phyloP scores from a whole-genome alignment of 2,888 invertebrate species.

The Tryphoninae sp. region DNA sequence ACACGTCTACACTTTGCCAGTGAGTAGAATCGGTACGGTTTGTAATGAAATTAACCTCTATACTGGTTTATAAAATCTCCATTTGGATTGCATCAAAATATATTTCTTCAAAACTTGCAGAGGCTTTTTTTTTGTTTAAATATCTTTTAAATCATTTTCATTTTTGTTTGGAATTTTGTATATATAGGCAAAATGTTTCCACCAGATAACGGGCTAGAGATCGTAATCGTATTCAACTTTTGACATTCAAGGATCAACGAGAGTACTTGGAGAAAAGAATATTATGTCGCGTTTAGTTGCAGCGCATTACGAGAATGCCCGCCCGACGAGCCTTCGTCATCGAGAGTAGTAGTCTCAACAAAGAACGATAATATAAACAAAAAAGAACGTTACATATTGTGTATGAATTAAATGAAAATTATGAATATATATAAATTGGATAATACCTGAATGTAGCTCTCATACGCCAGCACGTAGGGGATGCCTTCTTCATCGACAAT shows the following conservation, averaged over 20 bases:
- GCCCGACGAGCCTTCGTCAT: slow-evolving; percentile 50
- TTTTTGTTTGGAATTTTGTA: neutral
- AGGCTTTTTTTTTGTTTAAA: too few relatives aligned
- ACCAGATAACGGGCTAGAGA: neutral
- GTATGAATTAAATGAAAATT: slow-evolving; percentile 80
- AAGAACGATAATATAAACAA: slow-evolving; percentile 75
- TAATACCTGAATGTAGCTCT: slow-evolving; percentile 84
- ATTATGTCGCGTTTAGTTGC: neutral
- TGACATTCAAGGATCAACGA: neutral
- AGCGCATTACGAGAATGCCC: slow-evolving; percentile 13
- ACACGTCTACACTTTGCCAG: too few relatives aligned
- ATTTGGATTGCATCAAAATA: too few relatives aligned
- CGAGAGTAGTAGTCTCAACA: slow-evolving; percentile 69
- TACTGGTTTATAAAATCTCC: too few relatives aligned
- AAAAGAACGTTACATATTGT: slow-evolving; percentile 68
- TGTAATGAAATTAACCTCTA: too few relatives aligned
- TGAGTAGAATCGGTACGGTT: too few relatives aligned
- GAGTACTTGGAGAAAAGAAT: neutral
- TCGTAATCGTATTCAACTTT: neutral
- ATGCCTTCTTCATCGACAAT: slow-evolving; percentile 81
- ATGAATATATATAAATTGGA: slow-evolving; percentile 84
- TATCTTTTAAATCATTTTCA: neutral
- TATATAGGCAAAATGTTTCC: neutral
- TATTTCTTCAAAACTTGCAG: too few relatives aligned
- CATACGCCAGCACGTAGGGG: slow-evolving; percentile 80